Conservation (phyloP, 2,888 invertebrate genomes). For the Nycteola revayana region DNA sequence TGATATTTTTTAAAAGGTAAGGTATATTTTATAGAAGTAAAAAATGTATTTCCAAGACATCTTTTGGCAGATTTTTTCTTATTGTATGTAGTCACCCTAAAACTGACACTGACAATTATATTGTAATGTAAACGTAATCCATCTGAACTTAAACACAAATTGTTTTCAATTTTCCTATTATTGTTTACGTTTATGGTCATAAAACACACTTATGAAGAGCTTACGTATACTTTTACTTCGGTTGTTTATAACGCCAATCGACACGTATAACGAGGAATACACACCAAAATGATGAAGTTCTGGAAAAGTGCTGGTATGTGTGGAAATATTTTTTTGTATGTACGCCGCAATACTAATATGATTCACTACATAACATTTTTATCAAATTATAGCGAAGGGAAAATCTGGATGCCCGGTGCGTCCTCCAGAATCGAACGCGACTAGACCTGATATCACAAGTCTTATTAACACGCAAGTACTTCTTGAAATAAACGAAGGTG, state of each 20-base stretch:
- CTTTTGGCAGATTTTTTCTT: too few relatives aligned
- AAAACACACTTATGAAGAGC: constrained; percentile 47
- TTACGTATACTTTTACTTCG: constrained; percentile 35
- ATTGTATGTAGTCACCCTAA: too few relatives aligned
- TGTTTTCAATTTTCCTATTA: constrained; percentile 54
- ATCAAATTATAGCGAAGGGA: constrained; percentile 67
- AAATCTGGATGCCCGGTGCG: constrained; percentile 76
- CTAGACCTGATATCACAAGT: constrained; percentile 38
- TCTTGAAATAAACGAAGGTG: constrained; percentile 59
- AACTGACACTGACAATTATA: constrained; percentile 19
- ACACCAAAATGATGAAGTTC: constrained; percentile 86
- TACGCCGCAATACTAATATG: background rate
- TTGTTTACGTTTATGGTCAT: constrained; percentile 52
- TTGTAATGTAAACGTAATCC: constrained; percentile 34
- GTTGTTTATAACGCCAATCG: constrained; percentile 28
- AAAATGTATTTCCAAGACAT: too few relatives aligned
- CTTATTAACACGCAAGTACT: constrained; percentile 46
- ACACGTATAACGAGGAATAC: constrained; percentile 30
- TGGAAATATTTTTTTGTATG: constrained; percentile 1
- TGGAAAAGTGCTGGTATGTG: constrained; percentile 88
- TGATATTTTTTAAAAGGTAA: too few relatives aligned
- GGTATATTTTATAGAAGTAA: too few relatives aligned
- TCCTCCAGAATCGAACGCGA: constrained; percentile 60
- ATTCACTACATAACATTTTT: constrained; percentile 14
- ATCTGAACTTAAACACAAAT: constrained; percentile 40